phyloP scores from a whole-genome alignment of 23 tunicate genomes.

The Aplidium turbinatum region DNA sequence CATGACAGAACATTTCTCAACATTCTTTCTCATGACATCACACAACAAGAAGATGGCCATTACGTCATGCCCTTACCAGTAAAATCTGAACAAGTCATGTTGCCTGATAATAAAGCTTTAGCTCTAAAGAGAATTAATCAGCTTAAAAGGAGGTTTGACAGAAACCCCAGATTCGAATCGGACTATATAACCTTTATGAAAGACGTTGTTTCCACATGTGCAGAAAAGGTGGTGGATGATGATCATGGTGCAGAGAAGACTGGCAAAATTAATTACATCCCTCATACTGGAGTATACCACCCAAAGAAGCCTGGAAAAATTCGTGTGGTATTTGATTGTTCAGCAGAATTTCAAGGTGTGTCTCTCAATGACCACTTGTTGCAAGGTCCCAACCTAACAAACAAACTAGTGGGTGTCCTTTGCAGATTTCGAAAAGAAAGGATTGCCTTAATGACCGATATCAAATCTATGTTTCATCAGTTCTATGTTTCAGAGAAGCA shows the following conservation, averaged over 20 bases:
- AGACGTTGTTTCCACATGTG: conserved; percentile 4
- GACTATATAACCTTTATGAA: conserved; percentile 27
- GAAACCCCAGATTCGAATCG: not conserved
- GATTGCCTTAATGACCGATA: too few species aligned
- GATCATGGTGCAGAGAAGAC: not conserved
- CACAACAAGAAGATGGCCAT: not conserved
- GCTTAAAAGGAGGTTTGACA: conserved; percentile 3
- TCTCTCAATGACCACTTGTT: not conserved
- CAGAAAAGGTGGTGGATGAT: not conserved
- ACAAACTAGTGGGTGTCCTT: conserved; percentile 3
- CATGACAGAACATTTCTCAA: conserved; percentile 12
- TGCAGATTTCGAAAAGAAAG: conserved; percentile 7
- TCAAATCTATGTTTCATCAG: not conserved
- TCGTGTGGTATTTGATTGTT: too few species aligned
- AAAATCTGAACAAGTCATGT: not conserved
- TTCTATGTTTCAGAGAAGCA: too few species aligned
- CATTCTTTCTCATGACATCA: not conserved
- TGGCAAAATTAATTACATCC: conserved; percentile 7
- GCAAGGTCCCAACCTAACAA: conserved; percentile 1
- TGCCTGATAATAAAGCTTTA: conserved; percentile 9
- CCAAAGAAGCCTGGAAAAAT: conserved; percentile 5
- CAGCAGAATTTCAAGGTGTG: conserved; percentile 4
- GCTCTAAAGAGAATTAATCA: conserved; percentile 4
- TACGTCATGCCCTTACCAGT: conserved; percentile 1
- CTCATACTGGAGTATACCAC: conserved; percentile 25